Percentiles rank a stretch among this genome's conserved stretches.
These are phyloP conservation scores for Hyposoter dolosus DNA, from an alignment of 2,888 invertebrate genomes.

Conservation along the genomic window DNA sequence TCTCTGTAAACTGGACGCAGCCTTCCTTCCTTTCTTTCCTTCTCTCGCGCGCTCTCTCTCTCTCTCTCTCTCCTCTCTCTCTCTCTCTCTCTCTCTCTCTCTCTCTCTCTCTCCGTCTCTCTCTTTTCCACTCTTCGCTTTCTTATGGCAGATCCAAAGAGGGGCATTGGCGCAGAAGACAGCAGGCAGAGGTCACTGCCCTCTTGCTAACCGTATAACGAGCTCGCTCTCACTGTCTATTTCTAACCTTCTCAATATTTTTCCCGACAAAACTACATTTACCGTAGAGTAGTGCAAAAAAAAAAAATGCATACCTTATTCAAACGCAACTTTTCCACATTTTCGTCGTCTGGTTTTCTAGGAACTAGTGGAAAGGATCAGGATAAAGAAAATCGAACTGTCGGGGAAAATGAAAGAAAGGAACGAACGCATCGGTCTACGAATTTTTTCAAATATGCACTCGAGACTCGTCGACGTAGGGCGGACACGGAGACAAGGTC, in stretches of 20 bases:
- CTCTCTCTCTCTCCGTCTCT: constrained; percentile 15
- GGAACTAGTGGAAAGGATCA: neutral
- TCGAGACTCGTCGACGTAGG: neutral
- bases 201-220: constrained; percentile 56
- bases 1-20: constrained; percentile 34
- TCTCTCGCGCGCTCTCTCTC: neutral
- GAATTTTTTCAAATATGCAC: neutral
- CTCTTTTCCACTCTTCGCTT: constrained; percentile 18
- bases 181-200: constrained; percentile 60
- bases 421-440: neutral
- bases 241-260: constrained; percentile 26
- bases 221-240: constrained; percentile 45
- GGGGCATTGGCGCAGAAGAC: constrained; percentile 58
- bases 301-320: neutral
- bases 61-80: constrained; percentile 17
- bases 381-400: neutral
- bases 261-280: neutral
- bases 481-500: neutral
- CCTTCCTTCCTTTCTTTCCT: constrained; percentile 21
- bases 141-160: constrained; percentile 41
- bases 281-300: neutral
- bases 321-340: neutral
- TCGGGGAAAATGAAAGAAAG: neutral
- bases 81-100: neutral
- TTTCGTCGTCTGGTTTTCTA: too few species aligned